Evolutionary conservation across 37 sponge, comb jelly and placozoan genomes (phyloP), one percentile per base, ranked within the genome.

Genomic region (Halisarca cf. caerulea): DNA sequence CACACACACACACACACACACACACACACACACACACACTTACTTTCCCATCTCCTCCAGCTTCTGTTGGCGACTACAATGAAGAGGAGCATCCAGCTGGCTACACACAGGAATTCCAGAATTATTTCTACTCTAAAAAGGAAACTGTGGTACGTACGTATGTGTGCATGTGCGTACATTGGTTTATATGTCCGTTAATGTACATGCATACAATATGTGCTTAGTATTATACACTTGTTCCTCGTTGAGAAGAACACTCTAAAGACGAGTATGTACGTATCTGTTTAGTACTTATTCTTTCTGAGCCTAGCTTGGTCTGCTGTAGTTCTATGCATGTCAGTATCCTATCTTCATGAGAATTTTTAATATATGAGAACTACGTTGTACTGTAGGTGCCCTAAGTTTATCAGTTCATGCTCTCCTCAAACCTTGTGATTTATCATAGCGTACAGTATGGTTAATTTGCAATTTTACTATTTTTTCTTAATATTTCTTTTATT

Each of bases 211-310:
- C n/a, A n/a, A n/a, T n/a, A n/a, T n/a, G n/a, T n/a, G n/a, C n/a
- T n/a, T n/a, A n/a, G 11, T 55, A 20, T 55, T 55, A 55, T 20
- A 55, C 57, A 55, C 57, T 55, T 17, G 17, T 20, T 20, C 11
- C 83, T 87, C 33, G 57, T 81, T 37, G 83, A 90, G 24, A 18
- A 91, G 91, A 58, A 20, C 35, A 45, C 81, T 81, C 77, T 85
- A 85, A 62, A 59, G 70, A 85, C 11, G 41, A 20, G 94, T 93
- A 58, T 79, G 89, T 75, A 8, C 6, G 6, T 35, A 23, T 45
- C 14, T 82, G 1, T 74, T 30, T 28, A 62, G 25, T 6, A 62
- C n/a, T n/a, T 20, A 47, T 47, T 47, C 51, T 14, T 6, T 47
- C 51, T 47, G 51, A 47, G 9, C 11, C 9, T 47, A 47, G 6